These are phyloP conservation scores for Chymomyza caudatula DNA, from an alignment of 2,888 invertebrate species.

Conservation along the genomic window DNA sequence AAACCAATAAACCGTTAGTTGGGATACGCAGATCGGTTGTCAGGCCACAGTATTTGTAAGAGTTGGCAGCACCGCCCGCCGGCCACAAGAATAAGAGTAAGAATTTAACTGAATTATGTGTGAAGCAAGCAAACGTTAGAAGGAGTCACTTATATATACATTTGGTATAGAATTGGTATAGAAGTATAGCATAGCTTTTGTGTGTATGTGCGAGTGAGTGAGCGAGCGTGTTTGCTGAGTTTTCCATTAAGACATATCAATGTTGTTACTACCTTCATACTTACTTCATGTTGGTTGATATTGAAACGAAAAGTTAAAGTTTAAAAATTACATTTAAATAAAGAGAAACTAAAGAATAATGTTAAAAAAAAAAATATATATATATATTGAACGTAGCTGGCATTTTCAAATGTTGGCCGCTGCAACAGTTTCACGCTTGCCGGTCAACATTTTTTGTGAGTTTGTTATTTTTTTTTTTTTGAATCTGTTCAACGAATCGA, in stretches of 20 bases:
- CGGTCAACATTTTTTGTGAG: not conserved
- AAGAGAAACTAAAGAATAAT: not conserved
- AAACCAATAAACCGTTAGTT: too few species aligned
- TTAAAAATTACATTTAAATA: slow-evolving; percentile 18
- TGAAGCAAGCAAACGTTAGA: not conserved
- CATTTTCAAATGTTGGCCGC: slow-evolving; percentile 3
- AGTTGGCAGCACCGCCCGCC: too few species aligned
- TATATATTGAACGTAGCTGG: not conserved
- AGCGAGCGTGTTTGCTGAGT: not conserved
- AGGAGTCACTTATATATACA: not conserved
- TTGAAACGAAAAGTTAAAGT: slow-evolving; percentile 19
- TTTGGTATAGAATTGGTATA: not conserved
- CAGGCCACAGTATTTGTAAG: too few species aligned
- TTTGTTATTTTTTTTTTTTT: not conserved
- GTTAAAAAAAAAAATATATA: slow-evolving; percentile 14
- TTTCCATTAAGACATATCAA: not conserved
- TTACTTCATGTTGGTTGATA: not conserved
- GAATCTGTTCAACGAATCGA: not conserved
- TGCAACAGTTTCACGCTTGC: not conserved
- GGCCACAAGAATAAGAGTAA: too few species aligned
- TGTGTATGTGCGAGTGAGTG: not conserved
- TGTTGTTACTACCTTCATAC: not conserved
- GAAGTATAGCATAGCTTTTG: not conserved
- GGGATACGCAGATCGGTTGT: too few species aligned
- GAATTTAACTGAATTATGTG: not conserved